Percentiles rank a stretch among this genome's conserved stretches.
Conservation (phyloP, 1,140 invertebrate species). For the Drosophila grimshawi region DNA sequence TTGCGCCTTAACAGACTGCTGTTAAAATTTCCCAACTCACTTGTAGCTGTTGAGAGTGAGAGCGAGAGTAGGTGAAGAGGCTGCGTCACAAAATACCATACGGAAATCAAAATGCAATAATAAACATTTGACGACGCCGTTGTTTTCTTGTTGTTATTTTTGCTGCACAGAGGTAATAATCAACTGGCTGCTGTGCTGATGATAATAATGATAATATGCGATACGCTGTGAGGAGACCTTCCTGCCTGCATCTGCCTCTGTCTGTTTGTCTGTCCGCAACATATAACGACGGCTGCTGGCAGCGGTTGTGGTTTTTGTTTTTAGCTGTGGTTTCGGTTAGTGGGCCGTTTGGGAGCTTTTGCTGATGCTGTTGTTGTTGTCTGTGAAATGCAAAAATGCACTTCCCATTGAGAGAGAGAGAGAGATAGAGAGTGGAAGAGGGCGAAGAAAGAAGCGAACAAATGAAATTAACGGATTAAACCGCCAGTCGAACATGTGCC, state of each 20-base stretch:
- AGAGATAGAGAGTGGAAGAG: neutral
- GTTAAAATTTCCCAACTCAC: slow-evolving; percentile 47
- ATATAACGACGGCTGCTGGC: slow-evolving; percentile 30
- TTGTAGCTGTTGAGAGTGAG: slow-evolving; percentile 51
- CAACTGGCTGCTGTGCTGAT: slow-evolving; percentile 39
- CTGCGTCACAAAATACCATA: slow-evolving; percentile 52
- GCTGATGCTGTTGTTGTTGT: slow-evolving; percentile 13
- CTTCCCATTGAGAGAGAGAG: slow-evolving; percentile 56
- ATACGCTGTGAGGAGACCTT: slow-evolving; percentile 17
- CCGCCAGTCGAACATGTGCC: slow-evolving; percentile 66
- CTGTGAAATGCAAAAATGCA: slow-evolving; percentile 50
- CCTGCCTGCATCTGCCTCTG: slow-evolving; percentile 6
- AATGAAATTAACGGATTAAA: slow-evolving; percentile 29
- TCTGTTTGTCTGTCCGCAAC: neutral
- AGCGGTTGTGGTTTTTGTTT: slow-evolving; percentile 62
- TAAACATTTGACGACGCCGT: slow-evolving; percentile 55
- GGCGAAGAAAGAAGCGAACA: slow-evolving; percentile 6
- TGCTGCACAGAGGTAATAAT: slow-evolving; percentile 49
- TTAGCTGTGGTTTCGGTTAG: slow-evolving; percentile 75
- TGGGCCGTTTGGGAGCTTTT: slow-evolving; percentile 67
- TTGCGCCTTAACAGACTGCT: slow-evolving; percentile 37
- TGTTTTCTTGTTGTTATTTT: slow-evolving; percentile 31
- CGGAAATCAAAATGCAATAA: slow-evolving; percentile 80
- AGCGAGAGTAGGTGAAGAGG: slow-evolving; percentile 31
- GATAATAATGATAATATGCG: slow-evolving; percentile 57